Percentiles rank a stretch among this genome's conserved stretches.
These are phyloP conservation scores for Drosophila ficusphila DNA, from an alignment of 1,140 invertebrate genomes.

Conservation along the genomic window DNA sequence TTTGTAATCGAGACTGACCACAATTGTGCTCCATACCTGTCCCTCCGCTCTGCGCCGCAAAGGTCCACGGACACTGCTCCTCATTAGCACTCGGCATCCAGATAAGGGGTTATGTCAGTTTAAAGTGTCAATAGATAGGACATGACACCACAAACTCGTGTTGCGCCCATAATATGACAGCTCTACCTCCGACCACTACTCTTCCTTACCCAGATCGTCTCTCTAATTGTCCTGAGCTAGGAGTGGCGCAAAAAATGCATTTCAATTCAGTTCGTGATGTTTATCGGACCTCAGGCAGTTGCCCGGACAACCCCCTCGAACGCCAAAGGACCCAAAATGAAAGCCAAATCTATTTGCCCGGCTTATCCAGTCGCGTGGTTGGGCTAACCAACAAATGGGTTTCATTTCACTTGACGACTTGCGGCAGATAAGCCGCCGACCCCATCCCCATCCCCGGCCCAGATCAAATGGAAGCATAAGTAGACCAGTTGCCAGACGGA, in stretches of 20 bases:
- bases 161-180: background rate
- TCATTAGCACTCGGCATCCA: conserved; percentile 49
- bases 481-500: conserved; percentile 42
- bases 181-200: background rate
- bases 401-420: conserved; percentile 56
- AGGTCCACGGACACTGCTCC: conserved; percentile 25
- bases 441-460: conserved; percentile 1
- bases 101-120: conserved; percentile 14
- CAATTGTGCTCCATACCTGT: conserved; percentile 45
- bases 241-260: conserved; percentile 51
- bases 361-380: conserved; percentile 36
- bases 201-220: too few species aligned
- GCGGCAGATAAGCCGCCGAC: conserved; percentile 65
- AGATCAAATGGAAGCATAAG: conserved; percentile 62
- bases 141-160: conserved; percentile 22
- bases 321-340: background rate
- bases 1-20: conserved; percentile 78
- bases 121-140: conserved; percentile 54
- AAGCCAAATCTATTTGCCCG: conserved; percentile 48
- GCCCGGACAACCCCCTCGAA: conserved; percentile 37
- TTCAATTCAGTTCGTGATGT: conserved; percentile 71
- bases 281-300: conserved; percentile 48
- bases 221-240: conserved; percentile 49
- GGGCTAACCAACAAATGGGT: conserved; percentile 48
- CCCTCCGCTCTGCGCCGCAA: background rate